Evolutionary conservation across 23 tunicate species (phyloP).

Genomic region (Clavelina lepadiformis): DNA sequence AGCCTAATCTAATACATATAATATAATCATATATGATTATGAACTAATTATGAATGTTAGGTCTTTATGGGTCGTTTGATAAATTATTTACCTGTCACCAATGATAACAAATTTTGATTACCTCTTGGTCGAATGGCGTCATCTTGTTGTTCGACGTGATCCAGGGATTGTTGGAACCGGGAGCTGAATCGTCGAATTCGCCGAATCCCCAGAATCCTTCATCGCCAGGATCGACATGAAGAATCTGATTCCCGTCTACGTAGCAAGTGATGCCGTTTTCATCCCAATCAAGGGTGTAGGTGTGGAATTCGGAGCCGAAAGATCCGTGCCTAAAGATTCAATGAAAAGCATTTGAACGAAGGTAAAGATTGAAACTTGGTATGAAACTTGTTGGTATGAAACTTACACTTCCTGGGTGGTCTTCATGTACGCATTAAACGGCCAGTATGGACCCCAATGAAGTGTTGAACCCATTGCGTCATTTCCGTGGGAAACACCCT

Average conservation of each 20-base stretch:
- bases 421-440: slow-evolving; percentile 56
- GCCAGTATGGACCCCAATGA: slow-evolving; percentile 94
- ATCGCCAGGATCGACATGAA: slow-evolving; percentile 40
- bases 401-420: slow-evolving; percentile 57
- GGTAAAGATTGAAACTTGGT: too few relatives aligned
- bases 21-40: too few relatives aligned
- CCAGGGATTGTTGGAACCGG: slow-evolving; percentile 72
- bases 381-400: too few relatives aligned
- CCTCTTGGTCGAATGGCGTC: slow-evolving; percentile 78
- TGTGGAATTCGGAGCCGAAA: slow-evolving; percentile 44
- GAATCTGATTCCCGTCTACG: slow-evolving; percentile 27
- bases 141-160: slow-evolving; percentile 35
- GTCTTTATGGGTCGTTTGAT: too few relatives aligned
- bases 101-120: too few relatives aligned
- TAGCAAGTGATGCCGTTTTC: slow-evolving; percentile 26
- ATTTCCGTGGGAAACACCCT: slow-evolving; percentile 70
- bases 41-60: too few relatives aligned
- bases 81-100: too few relatives aligned
- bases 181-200: slow-evolving; percentile 36
- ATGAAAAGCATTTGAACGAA: too few relatives aligned
- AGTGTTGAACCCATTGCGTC: slow-evolving; percentile 70
- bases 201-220: slow-evolving; percentile 68
- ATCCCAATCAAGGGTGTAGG: slow-evolving; percentile 52
- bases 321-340: slow-evolving; percentile 36
- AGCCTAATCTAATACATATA: too few relatives aligned